Base-by-base conservation (phyloP, 2,797 vertebrate species). In the Alcedo quadribrachys region DNA sequence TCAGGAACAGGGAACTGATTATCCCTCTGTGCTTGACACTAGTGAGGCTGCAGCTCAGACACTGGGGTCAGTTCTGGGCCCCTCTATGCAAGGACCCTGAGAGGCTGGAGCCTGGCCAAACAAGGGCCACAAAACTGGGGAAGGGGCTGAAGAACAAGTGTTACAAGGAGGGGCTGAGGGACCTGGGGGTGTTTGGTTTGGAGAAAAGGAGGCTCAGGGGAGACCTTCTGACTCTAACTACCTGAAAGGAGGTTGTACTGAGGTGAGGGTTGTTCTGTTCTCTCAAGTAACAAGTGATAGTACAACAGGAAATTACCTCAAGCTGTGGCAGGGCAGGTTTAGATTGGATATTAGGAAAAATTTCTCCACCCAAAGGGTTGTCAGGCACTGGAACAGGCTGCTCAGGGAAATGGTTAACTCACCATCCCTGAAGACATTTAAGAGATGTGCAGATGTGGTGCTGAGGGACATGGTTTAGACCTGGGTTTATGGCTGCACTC, bases 361-460 rank as follows among this genome's bases (percentile, higher is more conserved):
- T 5, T 17, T 55, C 15, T 45, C 28, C 24, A 73, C 37, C 1
- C 1, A 46, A 30, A 58, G 12, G 2, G 22, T 37, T 30, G 9
- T 51, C 16, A 66, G 25, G 7, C 53, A 15, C 5, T 46, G 30
- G 21, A 58, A 74, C 1, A 58, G 40, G 27, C 45, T 58, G 28
- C 6, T 33, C 19, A 55, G 55, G 7, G 19, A 51, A 17, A 8
- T 8, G n/a, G 6, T 19, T 1, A 27, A 79, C n/a, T 24, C 17
- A 40, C 19, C 60, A 53, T 7, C 10, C 19, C 62, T 40, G 14
- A 11, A 60, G 17, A 27, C 35, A 19, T 57, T 58, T 35, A 66
- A 43, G 28, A 69, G 17, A 30, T 0, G 0, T 6, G 25, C 5
- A 35, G 40, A 48, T 12, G 1, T 8, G 15, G 15, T 12, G 6